Conservation (phyloP, 1,140 invertebrate genomes). For the Drosophila nannoptera region DNA sequence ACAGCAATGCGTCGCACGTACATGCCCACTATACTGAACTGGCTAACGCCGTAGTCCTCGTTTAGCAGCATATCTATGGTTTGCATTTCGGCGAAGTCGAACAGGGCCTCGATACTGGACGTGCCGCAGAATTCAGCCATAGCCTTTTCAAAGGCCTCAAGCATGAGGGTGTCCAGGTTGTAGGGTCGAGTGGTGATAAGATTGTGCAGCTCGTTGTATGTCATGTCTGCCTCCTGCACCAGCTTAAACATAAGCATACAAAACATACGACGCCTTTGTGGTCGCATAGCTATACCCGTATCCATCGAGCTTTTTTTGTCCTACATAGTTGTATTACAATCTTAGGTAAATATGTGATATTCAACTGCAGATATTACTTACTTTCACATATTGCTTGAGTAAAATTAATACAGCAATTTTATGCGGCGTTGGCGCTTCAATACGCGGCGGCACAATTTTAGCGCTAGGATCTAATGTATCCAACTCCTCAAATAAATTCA, state of each 20-base stretch:
- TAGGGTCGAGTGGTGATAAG: constrained; percentile 81
- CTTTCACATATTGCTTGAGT: constrained; percentile 74
- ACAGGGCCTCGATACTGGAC: constrained; percentile 82
- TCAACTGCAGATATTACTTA: constrained; percentile 20
- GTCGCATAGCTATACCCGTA: constrained; percentile 55
- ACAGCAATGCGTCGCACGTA: constrained; percentile 90
- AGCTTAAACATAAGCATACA: constrained; percentile 83
- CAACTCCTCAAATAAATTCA: constrained; percentile 72
- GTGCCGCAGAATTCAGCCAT: constrained; percentile 80
- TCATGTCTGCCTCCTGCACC: constrained; percentile 85
- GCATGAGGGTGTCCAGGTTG: constrained; percentile 80
- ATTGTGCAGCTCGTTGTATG: constrained; percentile 81
- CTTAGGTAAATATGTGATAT: not conserved
- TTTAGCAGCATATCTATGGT: constrained; percentile 69
- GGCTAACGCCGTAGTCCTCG: constrained; percentile 78
- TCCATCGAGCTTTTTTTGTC: constrained; percentile 63
- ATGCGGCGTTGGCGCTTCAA: constrained; percentile 73
- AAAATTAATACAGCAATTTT: constrained; percentile 72
- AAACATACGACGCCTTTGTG: constrained; percentile 80
- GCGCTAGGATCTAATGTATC: constrained; percentile 67
- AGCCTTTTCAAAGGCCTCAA: constrained; percentile 81
- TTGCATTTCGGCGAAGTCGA: constrained; percentile 84
- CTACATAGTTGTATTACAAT: constrained; percentile 23
- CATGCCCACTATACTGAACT: constrained; percentile 83
- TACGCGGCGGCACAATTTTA: constrained; percentile 52